Evolutionary conservation across 1,140 invertebrate genomes (phyloP).

Genomic region (Aricia agestis): DNA sequence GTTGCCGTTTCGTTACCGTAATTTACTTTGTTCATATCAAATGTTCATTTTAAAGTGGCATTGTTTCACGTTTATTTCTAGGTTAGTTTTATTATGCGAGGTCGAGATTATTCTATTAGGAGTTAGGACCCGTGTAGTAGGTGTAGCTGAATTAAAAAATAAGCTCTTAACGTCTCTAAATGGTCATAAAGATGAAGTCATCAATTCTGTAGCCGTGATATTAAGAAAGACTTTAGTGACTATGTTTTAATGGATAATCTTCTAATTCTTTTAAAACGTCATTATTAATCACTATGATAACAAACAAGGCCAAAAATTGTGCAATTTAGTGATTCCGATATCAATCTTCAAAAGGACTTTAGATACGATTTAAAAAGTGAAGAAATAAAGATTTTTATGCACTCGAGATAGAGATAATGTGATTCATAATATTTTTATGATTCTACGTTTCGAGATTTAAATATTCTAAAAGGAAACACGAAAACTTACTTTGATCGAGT

Average conservation of each 20-base stretch:
- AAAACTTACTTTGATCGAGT: too few relatives aligned
- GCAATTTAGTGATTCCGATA: not conserved
- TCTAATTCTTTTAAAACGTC: not conserved
- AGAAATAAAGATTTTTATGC: not conserved
- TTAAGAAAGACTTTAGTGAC: not conserved
- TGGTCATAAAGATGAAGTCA: conserved; percentile 5
- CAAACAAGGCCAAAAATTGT: not conserved
- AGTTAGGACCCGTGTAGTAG: not conserved
- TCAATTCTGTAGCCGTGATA: not conserved
- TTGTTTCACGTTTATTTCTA: conserved; percentile 1
- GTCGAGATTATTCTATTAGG: not conserved
- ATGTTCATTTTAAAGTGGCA: conserved; percentile 11
- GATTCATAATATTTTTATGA: not conserved
- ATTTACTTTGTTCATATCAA: conserved; percentile 13
- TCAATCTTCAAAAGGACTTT: not conserved
- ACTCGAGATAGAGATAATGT: not conserved
- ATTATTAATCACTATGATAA: not conserved
- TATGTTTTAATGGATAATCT: not conserved
- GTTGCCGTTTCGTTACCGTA: not conserved
- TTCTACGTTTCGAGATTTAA: not conserved
- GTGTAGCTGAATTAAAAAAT: conserved; percentile 1
- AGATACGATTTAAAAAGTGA: not conserved
- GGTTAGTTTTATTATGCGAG: not conserved
- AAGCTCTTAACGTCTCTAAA: not conserved
- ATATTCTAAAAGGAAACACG: not conserved